Evolutionary conservation across 2,888 invertebrate species (phyloP), one percentile per base, ranked within the genome.

Genomic region (Meteorus colon): DNA sequence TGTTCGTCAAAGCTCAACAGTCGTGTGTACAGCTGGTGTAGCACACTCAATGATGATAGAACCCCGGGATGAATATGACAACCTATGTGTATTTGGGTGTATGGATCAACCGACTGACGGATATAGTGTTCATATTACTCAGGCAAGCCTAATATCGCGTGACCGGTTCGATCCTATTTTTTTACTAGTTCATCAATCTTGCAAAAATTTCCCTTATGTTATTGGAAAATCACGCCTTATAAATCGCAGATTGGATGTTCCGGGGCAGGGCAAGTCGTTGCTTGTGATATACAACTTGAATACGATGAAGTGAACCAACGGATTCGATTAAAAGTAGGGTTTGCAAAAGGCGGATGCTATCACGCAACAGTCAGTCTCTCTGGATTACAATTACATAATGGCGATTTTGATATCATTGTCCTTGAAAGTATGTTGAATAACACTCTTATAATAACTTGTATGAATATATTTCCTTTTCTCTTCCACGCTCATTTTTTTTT

Each of bases 31-130:
- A 67, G 94, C 94, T 8, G 94, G 93, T 60, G 92, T 94, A 71
- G 93, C 95, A 65, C 95, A 96, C 85, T 90, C 93, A 73, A 92
- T 98, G 88, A 94, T 94, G 88, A 93, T 98, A 85, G 97, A 97
- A 87, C 97, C 97, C n/a, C 92, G 97, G 77, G 98, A 98, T 91
- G 95, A 95, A 88, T 97, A 95, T 90, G 96, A 96, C 87, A 98
- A 98, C 90, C 91, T 94, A n/a, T 96, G 96, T 84, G 88, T 91
- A 80, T 94, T 93, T 84, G 91, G 91, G 41, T 90, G 91, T 63
- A 91, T 90, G 51, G 92, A 92, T 78, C 91, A 93, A 86, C 94
- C 94, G 0, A 91, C 93, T 0, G 90, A 92, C 85, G 93, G 90
- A 16, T 91, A 91, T 80, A 81, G 87, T 79, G 87, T 91, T 79